Conservation (phyloP, 1,140 invertebrate genomes). For the Trissolcus basalis region DNA sequence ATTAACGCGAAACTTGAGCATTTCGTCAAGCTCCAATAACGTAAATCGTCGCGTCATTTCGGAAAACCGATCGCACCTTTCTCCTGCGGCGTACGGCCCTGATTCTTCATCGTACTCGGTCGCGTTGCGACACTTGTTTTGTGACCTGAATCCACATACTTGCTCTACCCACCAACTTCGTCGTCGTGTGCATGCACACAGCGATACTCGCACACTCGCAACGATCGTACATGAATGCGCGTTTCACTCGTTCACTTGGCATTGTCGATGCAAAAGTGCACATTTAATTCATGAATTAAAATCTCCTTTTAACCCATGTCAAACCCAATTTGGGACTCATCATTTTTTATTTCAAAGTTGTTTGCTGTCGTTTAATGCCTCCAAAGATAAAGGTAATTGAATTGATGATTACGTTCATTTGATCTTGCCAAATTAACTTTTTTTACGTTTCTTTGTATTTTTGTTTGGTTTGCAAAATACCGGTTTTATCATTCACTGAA, state of each 20-base stretch:
- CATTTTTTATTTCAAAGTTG: slow-evolving; percentile 1
- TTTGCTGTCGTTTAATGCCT: too few relatives aligned
- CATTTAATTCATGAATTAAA: slow-evolving; percentile 51
- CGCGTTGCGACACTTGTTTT: slow-evolving; percentile 69
- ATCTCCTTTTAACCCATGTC: slow-evolving; percentile 26
- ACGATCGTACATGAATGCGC: slow-evolving; percentile 27
- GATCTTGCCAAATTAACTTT: too few relatives aligned
- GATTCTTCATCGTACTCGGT: slow-evolving; percentile 53
- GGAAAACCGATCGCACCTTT: slow-evolving; percentile 51
- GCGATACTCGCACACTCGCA: slow-evolving; percentile 5
- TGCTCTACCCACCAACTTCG: slow-evolving; percentile 56
- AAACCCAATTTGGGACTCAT: slow-evolving; percentile 23
- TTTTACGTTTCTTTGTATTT: too few relatives aligned
- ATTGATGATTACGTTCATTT: too few relatives aligned
- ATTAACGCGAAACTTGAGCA: slow-evolving; percentile 31
- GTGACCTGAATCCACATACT: slow-evolving; percentile 66
- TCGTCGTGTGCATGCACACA: slow-evolving; percentile 29
- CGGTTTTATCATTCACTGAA: too few relatives aligned
- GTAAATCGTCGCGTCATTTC: slow-evolving; percentile 35
- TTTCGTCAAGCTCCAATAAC: slow-evolving; percentile 40
- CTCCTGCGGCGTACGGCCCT: slow-evolving; percentile 48
- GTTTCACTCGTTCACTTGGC: slow-evolving; percentile 51
- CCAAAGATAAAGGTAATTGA: too few relatives aligned
- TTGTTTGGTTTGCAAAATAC: too few relatives aligned
- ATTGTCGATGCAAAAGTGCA: slow-evolving; percentile 48